Base-by-base conservation (phyloP, 2,113 vertebrate genomes). In the Lontra canadensis region DNA sequence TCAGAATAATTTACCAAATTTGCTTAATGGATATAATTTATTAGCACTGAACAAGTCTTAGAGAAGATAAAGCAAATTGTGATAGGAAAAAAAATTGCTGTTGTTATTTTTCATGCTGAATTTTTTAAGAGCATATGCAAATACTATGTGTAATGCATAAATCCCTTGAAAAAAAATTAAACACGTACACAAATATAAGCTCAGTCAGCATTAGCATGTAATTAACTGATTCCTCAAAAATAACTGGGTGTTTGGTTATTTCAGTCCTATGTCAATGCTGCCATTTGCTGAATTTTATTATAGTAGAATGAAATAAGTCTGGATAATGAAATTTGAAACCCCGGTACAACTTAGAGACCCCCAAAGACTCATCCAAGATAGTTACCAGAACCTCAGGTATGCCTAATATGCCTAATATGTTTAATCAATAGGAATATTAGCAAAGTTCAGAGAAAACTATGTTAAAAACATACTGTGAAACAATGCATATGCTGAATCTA, bases 401-500 rank as follows among this genome's bases (percentile, higher is more conserved):
- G 23, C 7, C 25, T 95, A 55, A 96, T 52, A 52, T 52, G 49
- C 49, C 49, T 52, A 55, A 81, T 55, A 92, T 90, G 15, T 59
- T 83, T 96, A 89, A 94, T 96, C 71, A 85, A 67, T 85, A 2
- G 17, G 25, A 61, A 97, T 87, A 95, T 59, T 80, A 92, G 73
- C 44, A 90, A 95, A 67, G 65, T 88, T 78, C 57, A 83, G 44
- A 59, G 36, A 57, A 90, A 81, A 65, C 20, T 74, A 39, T 73
- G 49, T 86, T 86, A 52, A 69, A 73, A 61, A 76, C 65, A 23
- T 69, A 74, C 84, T 61, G 4, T 55, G 69, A 90, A 79, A 84
- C 14, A 84, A 29, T 57, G 0, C 12, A 0, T 21, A 71, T 87
- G 25, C 31, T 63, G 49, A 47, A 65, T 76, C 18, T 84, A 83